phyloP scores from a whole-genome alignment of 2,797 vertebrate genomes.

The Hemitrygon akajei region DNA sequence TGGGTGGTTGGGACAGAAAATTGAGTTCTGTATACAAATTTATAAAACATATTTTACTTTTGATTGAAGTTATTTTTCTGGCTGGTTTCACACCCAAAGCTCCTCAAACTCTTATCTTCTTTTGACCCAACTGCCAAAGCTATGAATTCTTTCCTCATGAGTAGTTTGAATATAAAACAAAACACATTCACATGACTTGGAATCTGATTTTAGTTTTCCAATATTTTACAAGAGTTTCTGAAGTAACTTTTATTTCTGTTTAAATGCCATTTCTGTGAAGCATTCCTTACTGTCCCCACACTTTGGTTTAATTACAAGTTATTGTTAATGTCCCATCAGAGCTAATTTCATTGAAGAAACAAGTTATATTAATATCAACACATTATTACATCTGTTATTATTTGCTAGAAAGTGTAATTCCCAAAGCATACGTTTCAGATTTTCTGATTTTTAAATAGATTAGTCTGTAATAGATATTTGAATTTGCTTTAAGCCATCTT shows the following conservation, averaged over 20 bases:
- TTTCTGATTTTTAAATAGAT: constrained; percentile 8
- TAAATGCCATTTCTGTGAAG: not conserved
- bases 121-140: too few species aligned
- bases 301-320: not conserved
- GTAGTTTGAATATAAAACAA: not conserved
- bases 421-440: not conserved
- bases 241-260: not conserved
- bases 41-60: too few species aligned
- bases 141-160: not conserved
- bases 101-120: too few species aligned
- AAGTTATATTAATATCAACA: not conserved
- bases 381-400: not conserved
- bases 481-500: not conserved
- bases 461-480: not conserved
- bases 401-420: not conserved
- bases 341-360: not conserved
- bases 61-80: too few species aligned
- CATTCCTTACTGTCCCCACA: not conserved
- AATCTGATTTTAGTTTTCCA: not conserved
- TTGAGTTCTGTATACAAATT: too few species aligned
- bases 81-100: too few species aligned
- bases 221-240: not conserved
- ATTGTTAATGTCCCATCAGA: not conserved
- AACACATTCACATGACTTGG: not conserved
- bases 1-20: too few species aligned